phyloP scores from a whole-genome alignment of 2,888 invertebrate genomes.

The Drosophila nr. perissopoda region DNA sequence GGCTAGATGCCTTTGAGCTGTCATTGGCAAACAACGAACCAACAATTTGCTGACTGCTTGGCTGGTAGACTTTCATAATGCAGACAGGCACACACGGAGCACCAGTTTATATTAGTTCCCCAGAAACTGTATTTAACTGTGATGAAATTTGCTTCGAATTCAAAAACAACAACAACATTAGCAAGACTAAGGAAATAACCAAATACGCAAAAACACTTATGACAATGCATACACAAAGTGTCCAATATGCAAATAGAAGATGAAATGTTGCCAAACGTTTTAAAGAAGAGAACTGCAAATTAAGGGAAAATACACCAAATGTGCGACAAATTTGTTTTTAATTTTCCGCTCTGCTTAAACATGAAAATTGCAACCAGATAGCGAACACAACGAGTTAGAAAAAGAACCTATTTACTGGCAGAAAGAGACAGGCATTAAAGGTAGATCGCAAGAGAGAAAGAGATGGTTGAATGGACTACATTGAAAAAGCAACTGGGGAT shows the following conservation, averaged over 20 bases:
- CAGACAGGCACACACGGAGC: background rate
- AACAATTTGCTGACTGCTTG: constrained; percentile 62
- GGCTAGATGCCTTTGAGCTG: constrained; percentile 69
- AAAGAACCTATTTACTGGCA: constrained; percentile 69
- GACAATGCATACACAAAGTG: constrained; percentile 1
- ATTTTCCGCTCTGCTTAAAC: constrained; percentile 79
- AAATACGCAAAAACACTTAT: background rate
- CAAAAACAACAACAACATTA: background rate
- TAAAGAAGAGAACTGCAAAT: constrained; percentile 22
- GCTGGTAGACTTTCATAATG: constrained; percentile 28
- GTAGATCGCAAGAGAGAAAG: background rate
- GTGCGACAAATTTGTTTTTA: constrained; percentile 77
- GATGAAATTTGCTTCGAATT: constrained; percentile 22
- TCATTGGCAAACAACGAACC: constrained; percentile 62
- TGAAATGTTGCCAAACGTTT: constrained; percentile 4
- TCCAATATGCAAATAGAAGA: constrained; percentile 35
- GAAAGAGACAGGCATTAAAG: background rate
- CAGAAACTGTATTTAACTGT: constrained; percentile 17
- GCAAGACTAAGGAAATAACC: constrained; percentile 4
- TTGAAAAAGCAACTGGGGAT: constrained; percentile 49
- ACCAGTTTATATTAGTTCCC: constrained; percentile 17
- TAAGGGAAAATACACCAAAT: constrained; percentile 55
- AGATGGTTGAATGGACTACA: background rate
- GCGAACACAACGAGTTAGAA: constrained; percentile 59
- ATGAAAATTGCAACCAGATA: constrained; percentile 66